phyloP scores from a whole-genome alignment of 2,113 vertebrate genomes.

The cat (Felis catus) region DNA sequence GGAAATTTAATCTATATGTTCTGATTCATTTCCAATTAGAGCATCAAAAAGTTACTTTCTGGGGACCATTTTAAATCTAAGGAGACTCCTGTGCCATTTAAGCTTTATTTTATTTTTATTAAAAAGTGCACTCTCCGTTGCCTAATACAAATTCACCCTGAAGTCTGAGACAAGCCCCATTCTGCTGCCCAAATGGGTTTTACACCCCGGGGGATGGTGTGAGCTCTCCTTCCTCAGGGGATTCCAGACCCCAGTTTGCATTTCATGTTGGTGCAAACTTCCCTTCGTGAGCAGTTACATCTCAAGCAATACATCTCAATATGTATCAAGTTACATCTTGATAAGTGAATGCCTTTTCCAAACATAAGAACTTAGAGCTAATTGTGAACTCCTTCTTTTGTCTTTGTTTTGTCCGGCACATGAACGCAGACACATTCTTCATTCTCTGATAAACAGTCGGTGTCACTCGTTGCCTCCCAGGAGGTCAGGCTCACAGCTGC shows the following conservation, averaged over 20 bases:
- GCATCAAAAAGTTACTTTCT: conserved; percentile 63
- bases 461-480: background rate
- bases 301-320: background rate
- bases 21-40: conserved; percentile 74
- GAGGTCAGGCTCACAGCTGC: background rate
- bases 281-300: background rate
- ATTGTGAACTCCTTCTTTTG: background rate
- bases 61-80: conserved; percentile 46
- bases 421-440: background rate
- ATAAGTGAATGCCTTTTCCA: background rate
- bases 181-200: background rate
- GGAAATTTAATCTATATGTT: conserved; percentile 75
- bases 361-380: background rate
- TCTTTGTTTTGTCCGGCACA: background rate
- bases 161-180: background rate
- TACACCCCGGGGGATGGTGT: background rate
- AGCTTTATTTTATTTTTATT: conserved; percentile 65
- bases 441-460: background rate
- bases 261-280: background rate
- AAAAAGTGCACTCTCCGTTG: background rate
- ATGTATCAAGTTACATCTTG: background rate
- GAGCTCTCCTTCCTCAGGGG: no score
- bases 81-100: conserved; percentile 49
- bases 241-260: background rate
- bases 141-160: background rate